A percentile compares a stretch with the other conserved stretches of the same genome.
phyloP scores from a whole-genome alignment of 2,113 vertebrate genomes.

The Takifugu bimaculatus region DNA sequence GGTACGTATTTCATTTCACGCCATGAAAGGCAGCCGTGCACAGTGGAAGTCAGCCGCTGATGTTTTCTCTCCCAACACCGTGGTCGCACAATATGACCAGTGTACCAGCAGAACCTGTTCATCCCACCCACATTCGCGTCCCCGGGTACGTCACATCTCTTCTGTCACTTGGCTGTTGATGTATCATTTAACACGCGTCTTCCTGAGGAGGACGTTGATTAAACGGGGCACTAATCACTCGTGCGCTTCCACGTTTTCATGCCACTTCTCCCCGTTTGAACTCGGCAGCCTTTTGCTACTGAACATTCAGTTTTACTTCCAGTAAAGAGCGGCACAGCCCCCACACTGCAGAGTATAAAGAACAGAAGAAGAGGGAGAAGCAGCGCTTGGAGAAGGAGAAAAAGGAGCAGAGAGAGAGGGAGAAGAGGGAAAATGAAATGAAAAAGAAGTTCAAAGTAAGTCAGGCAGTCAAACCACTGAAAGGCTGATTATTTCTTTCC shows the following conservation, averaged over 20 bases:
- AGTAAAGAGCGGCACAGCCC: slow-evolving; percentile 58
- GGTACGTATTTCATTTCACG: slow-evolving; percentile 51
- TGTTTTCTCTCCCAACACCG: slow-evolving; percentile 6
- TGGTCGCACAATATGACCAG: slow-evolving; percentile 34
- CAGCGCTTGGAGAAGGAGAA: slow-evolving; percentile 74
- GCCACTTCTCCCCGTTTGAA: not conserved
- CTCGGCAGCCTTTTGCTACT: not conserved
- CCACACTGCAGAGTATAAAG: slow-evolving; percentile 57
- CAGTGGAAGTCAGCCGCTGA: slow-evolving; percentile 5
- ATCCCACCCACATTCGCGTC: slow-evolving; percentile 10
- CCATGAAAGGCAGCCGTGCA: slow-evolving; percentile 4
- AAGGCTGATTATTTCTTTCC: not conserved
- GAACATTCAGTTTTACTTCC: slow-evolving; percentile 17
- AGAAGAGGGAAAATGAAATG: slow-evolving; percentile 75
- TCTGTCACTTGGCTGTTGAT: not conserved
- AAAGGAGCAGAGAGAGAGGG: slow-evolving; percentile 74
- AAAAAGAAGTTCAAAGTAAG: slow-evolving; percentile 78
- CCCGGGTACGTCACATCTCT: slow-evolving; percentile 26
- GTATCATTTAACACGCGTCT: not conserved
- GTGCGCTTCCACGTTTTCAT: not conserved
- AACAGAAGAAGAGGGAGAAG: slow-evolving; percentile 72
- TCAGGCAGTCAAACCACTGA: not conserved
- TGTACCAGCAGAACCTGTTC: slow-evolving; percentile 35
- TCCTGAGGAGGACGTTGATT: too few relatives aligned
- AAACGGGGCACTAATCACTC: too few relatives aligned